Evolutionary conservation across 2,113 vertebrate species (phyloP), one percentile per base, ranked within the genome.

Genomic region (Hypomesus transpacificus): DNA sequence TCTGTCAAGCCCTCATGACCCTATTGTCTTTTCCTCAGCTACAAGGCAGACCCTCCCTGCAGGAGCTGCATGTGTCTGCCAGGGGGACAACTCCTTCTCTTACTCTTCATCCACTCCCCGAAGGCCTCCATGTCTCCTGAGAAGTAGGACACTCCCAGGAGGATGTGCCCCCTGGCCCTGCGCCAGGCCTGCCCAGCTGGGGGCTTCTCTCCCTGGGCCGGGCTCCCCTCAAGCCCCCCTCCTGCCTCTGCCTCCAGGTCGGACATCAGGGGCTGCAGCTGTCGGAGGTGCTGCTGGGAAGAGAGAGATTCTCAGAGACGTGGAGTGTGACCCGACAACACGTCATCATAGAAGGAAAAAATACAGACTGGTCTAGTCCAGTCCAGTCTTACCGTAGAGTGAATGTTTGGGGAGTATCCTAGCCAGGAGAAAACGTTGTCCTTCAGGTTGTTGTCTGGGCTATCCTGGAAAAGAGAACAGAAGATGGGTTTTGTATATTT

Each of bases 81-180:
- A 46, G 9, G 9, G 9, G 1, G 8, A 46, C 39, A 9, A 9
- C 39, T 11, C 3, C 54, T 59, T 52, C n/a, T 54, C 84, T 80
- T 83, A 92, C 92, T 90, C 84, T 90, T 85, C 87, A 93, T 92
- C 91, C 92, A 92, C 82, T 92, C 86, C 28, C 76, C 90, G 76
- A 90, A 90, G 14, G 74, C 75, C 14, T 74, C 14, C 92, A 93
- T 93, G 68, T 93, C 91, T 70, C 91, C 92, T 26, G 87, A 74
- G 65, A 92, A 86, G 73, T 89, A 92, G 7, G 87, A 90, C 22
- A 89, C 68, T 8, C 73, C 77, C 31, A 81, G 87, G 0, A 84
- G 64, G 76, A 92, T 51, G 17, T 64, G 69, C 21, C 70, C 58
- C 70, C 69, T 82, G 21, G 77, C 57, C 60, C 14, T 79, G 71